Evolutionary conservation across 2,797 vertebrate species (phyloP), one percentile per base, ranked within the genome.

Genomic region (Dermochelys coriacea): DNA sequence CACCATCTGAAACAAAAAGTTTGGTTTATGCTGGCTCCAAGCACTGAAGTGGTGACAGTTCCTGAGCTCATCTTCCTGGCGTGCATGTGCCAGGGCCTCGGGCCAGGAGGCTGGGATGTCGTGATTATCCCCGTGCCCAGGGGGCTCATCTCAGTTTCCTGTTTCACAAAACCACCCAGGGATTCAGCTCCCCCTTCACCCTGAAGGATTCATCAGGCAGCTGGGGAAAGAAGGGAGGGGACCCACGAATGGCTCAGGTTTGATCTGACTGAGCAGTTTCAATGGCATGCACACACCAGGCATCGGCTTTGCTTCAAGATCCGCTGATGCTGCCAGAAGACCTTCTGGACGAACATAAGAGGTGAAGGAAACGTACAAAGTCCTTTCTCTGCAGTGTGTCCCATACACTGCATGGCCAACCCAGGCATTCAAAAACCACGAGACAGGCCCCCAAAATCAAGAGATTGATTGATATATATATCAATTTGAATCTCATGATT

Each of bases 231-330:
- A 2, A 0, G 74, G 52, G 29, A 12, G n/a, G 41, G 90, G 94
- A 87, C 55, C 84, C 79, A 84, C 75, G 83, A 89, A 41, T 6
- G 81, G n/a, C 55, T 87, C 54, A 2, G 2, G 15, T 96, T 96
- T 97, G 94, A 95, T 95, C 88, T 95, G 52, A 87, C 91, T 89
- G 91, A 81, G 94, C 90, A 49, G n/a, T 89, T 96, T 86, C 3
- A 0, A 64, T 16, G 11, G 79, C 47, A 75, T 1, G 1, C 0
- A 0, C 85, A 37, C 16, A 81, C 78, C 90, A 5, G 0, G n/a
- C 0, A 0, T 82, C 80, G 78, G 57, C 80, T 95, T 84, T 51
- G 82, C 91, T 83, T 1, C 2, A 64, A 84, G n/a, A 0, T 87
- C 59, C 23, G 7, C 25, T 75, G 41, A 8, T 45, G 23, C 37